Evolutionary conservation across 2,113 vertebrate genomes (phyloP).

Genomic region (Thermophis baileyi): DNA sequence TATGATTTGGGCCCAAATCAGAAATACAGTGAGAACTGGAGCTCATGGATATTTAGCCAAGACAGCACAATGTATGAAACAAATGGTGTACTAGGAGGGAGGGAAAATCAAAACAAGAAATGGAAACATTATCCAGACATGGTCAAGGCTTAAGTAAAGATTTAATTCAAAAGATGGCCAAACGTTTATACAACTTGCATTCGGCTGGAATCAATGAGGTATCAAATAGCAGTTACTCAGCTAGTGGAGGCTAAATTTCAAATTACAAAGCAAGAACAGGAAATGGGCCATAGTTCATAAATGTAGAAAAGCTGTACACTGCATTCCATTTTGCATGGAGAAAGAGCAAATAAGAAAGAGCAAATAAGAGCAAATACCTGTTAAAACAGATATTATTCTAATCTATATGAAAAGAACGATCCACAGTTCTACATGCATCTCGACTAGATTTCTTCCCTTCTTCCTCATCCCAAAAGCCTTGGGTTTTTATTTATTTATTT

Average conservation of each 20-base stretch:
- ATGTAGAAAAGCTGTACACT: not conserved
- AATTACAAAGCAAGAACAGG: not conserved
- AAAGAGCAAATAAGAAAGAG: not conserved
- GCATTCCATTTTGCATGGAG: not conserved
- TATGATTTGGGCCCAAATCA: slow-evolving; percentile 55
- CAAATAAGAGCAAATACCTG: not conserved
- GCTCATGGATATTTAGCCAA: slow-evolving; percentile 38
- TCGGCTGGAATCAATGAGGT: not conserved
- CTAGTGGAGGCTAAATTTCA: not conserved
- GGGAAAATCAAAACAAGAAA: not conserved
- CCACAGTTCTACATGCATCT: not conserved
- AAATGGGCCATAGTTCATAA: not conserved
- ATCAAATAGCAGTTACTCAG: slow-evolving; percentile 7
- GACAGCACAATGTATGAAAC: slow-evolving; percentile 39
- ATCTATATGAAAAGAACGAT: not conserved
- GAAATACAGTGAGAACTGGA: slow-evolving; percentile 42
- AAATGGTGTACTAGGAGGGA: not conserved
- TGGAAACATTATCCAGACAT: not conserved
- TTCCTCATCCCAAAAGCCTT: not conserved
- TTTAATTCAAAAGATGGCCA: slow-evolving; percentile 18
- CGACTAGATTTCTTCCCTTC: not conserved
- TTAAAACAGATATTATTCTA: not conserved
- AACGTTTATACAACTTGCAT: not conserved
- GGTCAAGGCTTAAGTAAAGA: not conserved
- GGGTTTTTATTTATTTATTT: no score